Percentiles rank a stretch among this genome's conserved stretches.
Conservation (phyloP, 2,888 invertebrate species). For the Spilarctia lutea region DNA sequence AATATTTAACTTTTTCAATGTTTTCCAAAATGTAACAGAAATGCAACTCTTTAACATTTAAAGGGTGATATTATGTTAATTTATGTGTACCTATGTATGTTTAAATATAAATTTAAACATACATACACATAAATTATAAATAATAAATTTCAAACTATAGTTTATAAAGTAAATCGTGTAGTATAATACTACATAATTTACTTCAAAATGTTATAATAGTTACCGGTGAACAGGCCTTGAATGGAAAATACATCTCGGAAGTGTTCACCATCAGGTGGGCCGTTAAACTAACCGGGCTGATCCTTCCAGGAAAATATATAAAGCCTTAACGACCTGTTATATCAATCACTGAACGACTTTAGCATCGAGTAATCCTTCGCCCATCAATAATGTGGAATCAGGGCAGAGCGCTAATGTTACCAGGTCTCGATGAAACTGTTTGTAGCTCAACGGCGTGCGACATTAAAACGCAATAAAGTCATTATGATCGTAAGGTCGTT, state of each 20-base stretch:
- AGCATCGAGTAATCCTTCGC: slow-evolving; percentile 45
- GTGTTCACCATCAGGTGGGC: slow-evolving; percentile 45
- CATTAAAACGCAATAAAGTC: slow-evolving; percentile 5
- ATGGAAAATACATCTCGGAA: slow-evolving; percentile 34
- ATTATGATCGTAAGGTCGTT: slow-evolving; percentile 5
- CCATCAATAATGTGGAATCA: slow-evolving; percentile 59
- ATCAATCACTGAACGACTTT: slow-evolving; percentile 54
- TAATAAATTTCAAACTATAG: neutral
- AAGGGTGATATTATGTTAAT: no score
- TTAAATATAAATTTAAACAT: no score
- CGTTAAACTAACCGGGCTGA: slow-evolving; percentile 46
- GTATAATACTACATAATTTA: neutral
- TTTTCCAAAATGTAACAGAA: neutral
- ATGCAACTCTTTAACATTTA: no score
- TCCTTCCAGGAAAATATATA: slow-evolving; percentile 50
- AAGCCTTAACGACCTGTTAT: slow-evolving; percentile 52
- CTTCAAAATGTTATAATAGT: neutral
- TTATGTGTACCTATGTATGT: no score
- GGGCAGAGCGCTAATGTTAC: slow-evolving; percentile 31
- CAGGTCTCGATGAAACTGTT: slow-evolving; percentile 9
- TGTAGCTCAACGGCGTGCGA: slow-evolving; percentile 4
- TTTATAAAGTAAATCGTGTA: no score
- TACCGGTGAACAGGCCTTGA: neutral
- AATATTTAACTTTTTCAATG: neutral
- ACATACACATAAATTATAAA: neutral